Evolutionary conservation across 2,113 vertebrate species (phyloP).

Genomic region (Muntiacus muntjak): DNA sequence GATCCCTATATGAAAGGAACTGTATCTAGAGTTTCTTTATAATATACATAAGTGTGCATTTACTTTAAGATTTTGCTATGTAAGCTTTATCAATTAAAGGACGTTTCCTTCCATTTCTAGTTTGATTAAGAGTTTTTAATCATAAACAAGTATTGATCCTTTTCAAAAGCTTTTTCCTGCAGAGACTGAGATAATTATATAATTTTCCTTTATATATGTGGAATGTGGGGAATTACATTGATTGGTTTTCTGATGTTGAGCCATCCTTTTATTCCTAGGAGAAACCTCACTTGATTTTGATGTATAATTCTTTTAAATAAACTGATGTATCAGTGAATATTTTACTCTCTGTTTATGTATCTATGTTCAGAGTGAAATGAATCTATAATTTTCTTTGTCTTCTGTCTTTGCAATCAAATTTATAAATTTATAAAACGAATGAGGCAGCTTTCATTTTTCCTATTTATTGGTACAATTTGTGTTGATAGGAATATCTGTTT

Average conservation of each 20-base stretch:
- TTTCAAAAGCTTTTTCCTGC: not conserved
- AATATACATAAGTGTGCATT: not conserved
- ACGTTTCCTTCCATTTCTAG: not conserved
- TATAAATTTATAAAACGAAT: not conserved
- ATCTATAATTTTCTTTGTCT: not conserved
- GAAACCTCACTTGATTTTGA: conserved; percentile 1
- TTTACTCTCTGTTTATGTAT: not conserved
- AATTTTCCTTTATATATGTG: not conserved
- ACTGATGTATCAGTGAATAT: not conserved
- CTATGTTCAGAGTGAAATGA: not conserved
- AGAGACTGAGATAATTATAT: not conserved
- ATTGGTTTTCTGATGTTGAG: not conserved
- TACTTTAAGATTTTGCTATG: not conserved
- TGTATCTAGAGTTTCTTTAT: not conserved
- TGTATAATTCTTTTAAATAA: not conserved
- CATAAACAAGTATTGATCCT: not conserved
- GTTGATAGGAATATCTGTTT: not conserved
- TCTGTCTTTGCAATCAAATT: not conserved
- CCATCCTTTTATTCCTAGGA: not conserved
- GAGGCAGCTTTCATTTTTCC: not conserved
- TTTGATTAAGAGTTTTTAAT: not conserved
- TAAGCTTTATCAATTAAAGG: not conserved
- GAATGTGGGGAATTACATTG: not conserved
- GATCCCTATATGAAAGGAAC: not conserved
- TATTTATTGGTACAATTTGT: not conserved